Base-by-base conservation (phyloP, 92 coral and sea anemone genomes). In the Meandrina meandrites region DNA sequence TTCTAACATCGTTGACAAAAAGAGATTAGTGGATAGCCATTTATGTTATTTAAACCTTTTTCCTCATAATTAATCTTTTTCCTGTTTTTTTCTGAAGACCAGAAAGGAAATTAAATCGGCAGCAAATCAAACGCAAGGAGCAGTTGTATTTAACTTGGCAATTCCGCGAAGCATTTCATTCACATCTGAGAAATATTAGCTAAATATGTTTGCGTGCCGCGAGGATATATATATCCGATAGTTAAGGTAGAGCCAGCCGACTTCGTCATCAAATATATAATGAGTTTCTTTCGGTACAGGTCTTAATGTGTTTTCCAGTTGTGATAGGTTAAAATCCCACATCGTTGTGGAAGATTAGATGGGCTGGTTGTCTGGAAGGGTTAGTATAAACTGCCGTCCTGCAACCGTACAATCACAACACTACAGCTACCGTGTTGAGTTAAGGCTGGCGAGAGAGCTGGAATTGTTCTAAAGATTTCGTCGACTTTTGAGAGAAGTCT, bases 241-340 rank as follows among this genome's bases (percentile, higher is more conserved):
- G 88, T 50, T 62, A 42, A 62, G 76, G 82, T 66, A 64, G 88
- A 78, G 77, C 75, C 88, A 85, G 83, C 88, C 88, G 82, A 66
- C 60, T 78, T 85, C 83, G 75, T 76, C 88, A 85, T 85, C 82
- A 85, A 37, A 78, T 76, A 47, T 62, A 85, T 85, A 85, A 85
- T 85, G 88, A 85, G 78, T 85, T 77, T 85, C 88, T 85, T 85
- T 85, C 88, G 88, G 88, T 85, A 78, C 47, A 76, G 82, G 74
- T 60, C 56, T 78, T 85, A 85, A 85, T 85, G 88, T 72, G 74
- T 85, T 85, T 85, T 85, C 76, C 88, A 85, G 88, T 84, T 84
- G 87, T 74, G 75, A 85, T 37, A 67, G 83, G 62, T 42, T 85
- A 64, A 67, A 64, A 76, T 64, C 76, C 75, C 83, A 66, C 76